Evolutionary conservation across 2,113 vertebrate genomes (phyloP).

Genomic region (Isichthys henryi): DNA sequence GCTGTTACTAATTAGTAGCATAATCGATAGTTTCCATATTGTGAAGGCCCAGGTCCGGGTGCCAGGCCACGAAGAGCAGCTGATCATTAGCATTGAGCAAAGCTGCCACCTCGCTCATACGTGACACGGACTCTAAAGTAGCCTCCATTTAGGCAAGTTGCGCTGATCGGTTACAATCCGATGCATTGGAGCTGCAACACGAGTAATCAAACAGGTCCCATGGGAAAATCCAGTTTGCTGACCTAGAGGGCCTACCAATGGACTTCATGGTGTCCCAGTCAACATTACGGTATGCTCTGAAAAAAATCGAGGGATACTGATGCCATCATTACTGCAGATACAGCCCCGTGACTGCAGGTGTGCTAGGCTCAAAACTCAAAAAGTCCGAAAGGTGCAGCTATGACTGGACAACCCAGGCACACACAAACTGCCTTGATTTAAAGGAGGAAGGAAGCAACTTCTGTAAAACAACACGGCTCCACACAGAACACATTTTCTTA

Average conservation of each 20-base stretch:
- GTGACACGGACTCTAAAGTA: neutral
- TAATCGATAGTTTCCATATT: slow-evolving; percentile 54
- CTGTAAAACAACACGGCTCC: neutral
- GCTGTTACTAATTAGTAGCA: slow-evolving; percentile 46
- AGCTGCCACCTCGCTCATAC: neutral
- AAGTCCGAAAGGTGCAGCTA: neutral
- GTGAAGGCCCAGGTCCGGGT: slow-evolving; percentile 32
- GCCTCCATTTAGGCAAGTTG: neutral
- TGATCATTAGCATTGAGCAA: neutral
- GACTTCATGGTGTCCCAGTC: neutral
- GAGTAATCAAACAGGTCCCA: neutral
- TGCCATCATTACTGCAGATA: neutral
- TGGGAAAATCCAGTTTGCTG: neutral
- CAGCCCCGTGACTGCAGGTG: neutral
- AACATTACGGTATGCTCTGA: neutral
- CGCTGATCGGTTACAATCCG: neutral
- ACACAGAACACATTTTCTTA: neutral
- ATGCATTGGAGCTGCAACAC: neutral
- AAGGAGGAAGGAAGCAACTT: neutral
- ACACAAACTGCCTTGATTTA: neutral
- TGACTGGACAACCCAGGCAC: neutral
- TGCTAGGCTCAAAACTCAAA: neutral
- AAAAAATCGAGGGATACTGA: neutral
- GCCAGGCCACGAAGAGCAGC: slow-evolving; percentile 36
- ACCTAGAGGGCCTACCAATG: neutral